Percentiles rank a stretch among this genome's conserved stretches.
phyloP scores from a whole-genome alignment of 2,797 vertebrate genomes.

The Menidia menidia region DNA sequence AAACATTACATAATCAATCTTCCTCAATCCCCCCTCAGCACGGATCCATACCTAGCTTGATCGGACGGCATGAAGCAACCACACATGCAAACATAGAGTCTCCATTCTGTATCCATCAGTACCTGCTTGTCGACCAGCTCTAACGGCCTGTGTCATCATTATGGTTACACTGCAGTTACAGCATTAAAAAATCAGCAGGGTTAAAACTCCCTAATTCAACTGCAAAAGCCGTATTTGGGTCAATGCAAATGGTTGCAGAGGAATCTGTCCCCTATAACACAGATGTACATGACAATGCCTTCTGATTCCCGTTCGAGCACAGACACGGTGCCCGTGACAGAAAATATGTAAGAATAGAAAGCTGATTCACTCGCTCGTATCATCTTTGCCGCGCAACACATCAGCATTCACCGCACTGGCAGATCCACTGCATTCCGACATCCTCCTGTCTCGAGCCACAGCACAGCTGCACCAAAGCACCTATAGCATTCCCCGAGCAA shows the following conservation, averaged over 20 bases:
- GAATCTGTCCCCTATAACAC: conserved; percentile 33
- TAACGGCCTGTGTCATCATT: conserved; percentile 54
- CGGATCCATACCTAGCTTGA: conserved; percentile 59
- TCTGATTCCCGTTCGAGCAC: conserved; percentile 25
- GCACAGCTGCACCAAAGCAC: conserved; percentile 76
- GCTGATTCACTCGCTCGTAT: conserved; percentile 55
- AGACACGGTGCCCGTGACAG: conserved; percentile 22
- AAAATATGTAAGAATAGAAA: conserved; percentile 37
- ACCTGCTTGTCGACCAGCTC: conserved; percentile 46
- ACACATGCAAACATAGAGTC: conserved; percentile 31
- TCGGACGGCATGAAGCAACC: conserved; percentile 53
- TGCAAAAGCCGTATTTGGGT: conserved; percentile 73
- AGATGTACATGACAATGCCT: conserved; percentile 18
- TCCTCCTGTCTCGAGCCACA: conserved; percentile 64
- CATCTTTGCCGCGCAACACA: conserved; percentile 74
- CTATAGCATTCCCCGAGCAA: conserved; percentile 61
- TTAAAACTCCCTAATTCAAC: conserved; percentile 33
- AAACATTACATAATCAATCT: conserved; percentile 79
- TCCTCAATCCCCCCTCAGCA: conserved; percentile 45
- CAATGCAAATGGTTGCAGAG: conserved; percentile 76
- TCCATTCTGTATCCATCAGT: conserved; percentile 31
- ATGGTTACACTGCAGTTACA: conserved; percentile 61
- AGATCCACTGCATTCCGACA: conserved; percentile 80
- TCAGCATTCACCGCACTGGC: conserved; percentile 80
- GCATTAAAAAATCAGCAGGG: conserved; percentile 53